Conservation (phyloP, 2,797 vertebrate species). For the Cyclura pinguis region DNA sequence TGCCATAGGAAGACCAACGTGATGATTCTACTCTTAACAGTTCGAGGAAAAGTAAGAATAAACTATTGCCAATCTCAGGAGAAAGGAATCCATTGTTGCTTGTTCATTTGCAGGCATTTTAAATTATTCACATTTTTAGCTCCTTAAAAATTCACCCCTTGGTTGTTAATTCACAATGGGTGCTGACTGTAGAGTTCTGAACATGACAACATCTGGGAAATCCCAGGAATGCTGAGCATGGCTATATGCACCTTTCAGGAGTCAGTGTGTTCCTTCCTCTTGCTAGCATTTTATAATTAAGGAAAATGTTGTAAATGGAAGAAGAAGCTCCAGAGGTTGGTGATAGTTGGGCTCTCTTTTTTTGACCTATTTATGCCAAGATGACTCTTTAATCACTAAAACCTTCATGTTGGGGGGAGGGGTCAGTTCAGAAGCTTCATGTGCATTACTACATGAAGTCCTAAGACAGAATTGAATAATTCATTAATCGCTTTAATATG, state of each 20-base stretch:
- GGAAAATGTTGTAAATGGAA: constrained; percentile 40
- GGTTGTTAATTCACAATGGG: constrained; percentile 73
- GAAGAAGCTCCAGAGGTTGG: constrained; percentile 49
- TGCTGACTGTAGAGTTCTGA: constrained; percentile 71
- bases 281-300: constrained; percentile 66
- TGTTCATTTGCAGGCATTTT: constrained; percentile 66
- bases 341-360: constrained; percentile 16
- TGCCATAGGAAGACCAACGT: background rate
- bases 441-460: constrained; percentile 54
- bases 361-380: constrained; percentile 70
- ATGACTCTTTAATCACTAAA: constrained; percentile 63
- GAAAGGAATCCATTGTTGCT: constrained; percentile 66
- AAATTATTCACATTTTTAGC: constrained; percentile 72
- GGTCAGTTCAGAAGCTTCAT: constrained; percentile 57
- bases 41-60: background rate
- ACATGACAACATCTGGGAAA: constrained; percentile 69
- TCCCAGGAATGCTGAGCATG: constrained; percentile 61
- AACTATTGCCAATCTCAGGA: constrained; percentile 56
- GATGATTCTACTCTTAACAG: background rate
- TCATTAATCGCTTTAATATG: constrained; percentile 64
- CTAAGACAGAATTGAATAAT: constrained; percentile 58
- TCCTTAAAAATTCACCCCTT: constrained; percentile 68
- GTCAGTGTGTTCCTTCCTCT: constrained; percentile 37
- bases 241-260: constrained; percentile 63
- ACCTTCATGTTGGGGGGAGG: constrained; percentile 40